phyloP scores from a whole-genome alignment of 2,797 vertebrate genomes.

The Bovichtus variegatus region DNA sequence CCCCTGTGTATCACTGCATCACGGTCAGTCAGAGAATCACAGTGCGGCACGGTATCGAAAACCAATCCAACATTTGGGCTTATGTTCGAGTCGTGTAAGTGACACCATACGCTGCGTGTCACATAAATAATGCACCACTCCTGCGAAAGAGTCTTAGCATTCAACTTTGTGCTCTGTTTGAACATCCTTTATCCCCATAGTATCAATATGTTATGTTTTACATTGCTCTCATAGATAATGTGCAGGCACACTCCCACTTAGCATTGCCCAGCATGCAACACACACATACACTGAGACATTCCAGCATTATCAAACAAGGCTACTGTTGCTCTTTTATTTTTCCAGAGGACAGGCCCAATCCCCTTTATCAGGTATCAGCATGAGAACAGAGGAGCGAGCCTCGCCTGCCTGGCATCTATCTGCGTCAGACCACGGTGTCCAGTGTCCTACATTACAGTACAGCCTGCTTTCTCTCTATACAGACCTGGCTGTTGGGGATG shows the following conservation, averaged over 20 bases:
- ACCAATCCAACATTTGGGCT: slow-evolving; percentile 49
- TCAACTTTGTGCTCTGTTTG: slow-evolving; percentile 15
- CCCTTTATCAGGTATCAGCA: slow-evolving; percentile 76
- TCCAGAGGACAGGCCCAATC: slow-evolving; percentile 60
- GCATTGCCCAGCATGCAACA: slow-evolving; percentile 9
- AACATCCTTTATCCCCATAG: slow-evolving; percentile 24
- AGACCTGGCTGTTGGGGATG: slow-evolving; percentile 11
- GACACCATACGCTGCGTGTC: slow-evolving; percentile 58
- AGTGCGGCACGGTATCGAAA: slow-evolving; percentile 41
- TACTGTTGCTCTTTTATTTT: slow-evolving; percentile 67
- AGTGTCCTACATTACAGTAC: slow-evolving; percentile 49
- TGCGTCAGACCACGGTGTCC: slow-evolving; percentile 60
- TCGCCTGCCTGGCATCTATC: slow-evolving; percentile 65
- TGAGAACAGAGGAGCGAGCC: slow-evolving; percentile 59
- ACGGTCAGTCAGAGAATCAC: slow-evolving; percentile 46
- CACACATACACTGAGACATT: slow-evolving; percentile 50
- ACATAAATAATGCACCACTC: slow-evolving; percentile 75
- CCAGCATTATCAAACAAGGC: slow-evolving; percentile 68
- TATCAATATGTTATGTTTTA: slow-evolving; percentile 29
- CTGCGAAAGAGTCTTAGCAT: slow-evolving; percentile 22
- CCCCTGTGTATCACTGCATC: slow-evolving; percentile 51
- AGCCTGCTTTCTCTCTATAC: slow-evolving; percentile 31
- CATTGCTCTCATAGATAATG: slow-evolving; percentile 27
- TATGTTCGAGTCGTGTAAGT: slow-evolving; percentile 56
- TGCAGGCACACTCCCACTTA: slow-evolving; percentile 12